These are phyloP conservation scores for Drosophila ustulata DNA, from an alignment of 2,888 invertebrate species.

Conservation along the genomic window DNA sequence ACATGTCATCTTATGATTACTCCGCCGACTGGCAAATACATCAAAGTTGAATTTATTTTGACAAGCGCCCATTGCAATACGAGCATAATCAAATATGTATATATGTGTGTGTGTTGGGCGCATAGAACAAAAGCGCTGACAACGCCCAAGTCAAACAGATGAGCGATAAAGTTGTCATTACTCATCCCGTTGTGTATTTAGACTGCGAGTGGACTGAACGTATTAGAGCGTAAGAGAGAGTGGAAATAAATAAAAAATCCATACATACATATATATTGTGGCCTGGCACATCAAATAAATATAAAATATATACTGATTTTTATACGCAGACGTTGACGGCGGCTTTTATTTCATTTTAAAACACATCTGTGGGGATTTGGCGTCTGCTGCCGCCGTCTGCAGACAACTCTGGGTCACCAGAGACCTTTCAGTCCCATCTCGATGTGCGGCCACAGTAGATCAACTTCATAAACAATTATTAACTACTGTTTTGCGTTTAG, in stretches of 20 bases:
- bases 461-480: slow-evolving; percentile 9
- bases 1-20: slow-evolving; percentile 35
- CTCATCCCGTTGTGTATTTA: slow-evolving; percentile 54
- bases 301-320: slow-evolving; percentile 16
- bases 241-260: slow-evolving; percentile 22
- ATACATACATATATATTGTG: slow-evolving; percentile 19
- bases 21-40: slow-evolving; percentile 52
- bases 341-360: slow-evolving; percentile 32
- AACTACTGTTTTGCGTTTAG: slow-evolving; percentile 4
- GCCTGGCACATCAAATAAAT: slow-evolving; percentile 21
- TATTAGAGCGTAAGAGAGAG: slow-evolving; percentile 14
- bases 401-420: not conserved
- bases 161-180: slow-evolving; percentile 64
- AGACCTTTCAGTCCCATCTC: not conserved
- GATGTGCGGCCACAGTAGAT: not conserved
- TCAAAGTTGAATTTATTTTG: slow-evolving; percentile 65
- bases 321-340: slow-evolving; percentile 2
- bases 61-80: slow-evolving; percentile 44
- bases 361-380: slow-evolving; percentile 8
- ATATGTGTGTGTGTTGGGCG: slow-evolving; percentile 3
- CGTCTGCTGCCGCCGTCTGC: not conserved
- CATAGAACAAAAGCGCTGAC: slow-evolving; percentile 36
- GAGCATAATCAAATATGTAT: slow-evolving; percentile 29
- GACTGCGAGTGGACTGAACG: slow-evolving; percentile 20
- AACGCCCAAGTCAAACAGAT: slow-evolving; percentile 38